phyloP scores from a whole-genome alignment of 2,113 vertebrate genomes.

The Mirza zaza region DNA sequence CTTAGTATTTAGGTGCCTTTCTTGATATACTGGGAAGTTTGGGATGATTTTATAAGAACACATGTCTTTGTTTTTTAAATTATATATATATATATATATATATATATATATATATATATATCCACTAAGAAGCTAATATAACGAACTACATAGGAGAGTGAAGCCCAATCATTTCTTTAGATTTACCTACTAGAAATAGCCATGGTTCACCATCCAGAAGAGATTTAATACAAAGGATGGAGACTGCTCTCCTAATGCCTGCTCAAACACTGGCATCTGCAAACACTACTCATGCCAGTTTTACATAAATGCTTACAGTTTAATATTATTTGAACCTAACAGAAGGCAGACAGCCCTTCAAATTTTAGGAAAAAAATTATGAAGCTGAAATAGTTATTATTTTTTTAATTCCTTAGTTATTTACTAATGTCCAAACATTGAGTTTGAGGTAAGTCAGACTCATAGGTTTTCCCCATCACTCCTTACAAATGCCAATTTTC shows the following conservation, averaged over 20 bases:
- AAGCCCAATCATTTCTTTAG: background rate
- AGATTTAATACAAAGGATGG: rapidly evolving
- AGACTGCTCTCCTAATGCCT: background rate
- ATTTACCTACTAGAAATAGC: background rate
- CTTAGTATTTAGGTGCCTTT: background rate
- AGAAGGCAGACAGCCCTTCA: background rate
- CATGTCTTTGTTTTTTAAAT: background rate
- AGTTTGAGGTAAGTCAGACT: background rate
- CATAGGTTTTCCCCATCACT: background rate
- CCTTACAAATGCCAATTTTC: background rate
- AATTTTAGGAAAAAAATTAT: background rate
- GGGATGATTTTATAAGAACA: background rate
- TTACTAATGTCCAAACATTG: background rate
- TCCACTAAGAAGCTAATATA: background rate
- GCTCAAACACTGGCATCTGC: background rate
- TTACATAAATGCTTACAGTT: background rate
- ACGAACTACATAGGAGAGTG: too few relatives aligned
- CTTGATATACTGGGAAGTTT: background rate
- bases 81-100: too few relatives aligned
- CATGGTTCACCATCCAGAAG: rapidly evolving
- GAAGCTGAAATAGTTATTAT: background rate
- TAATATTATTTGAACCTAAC: too few relatives aligned
- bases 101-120: too few relatives aligned
- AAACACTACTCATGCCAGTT: background rate
- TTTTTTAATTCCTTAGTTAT: background rate